These are phyloP conservation scores for Argyresthia albistria DNA, from an alignment of 2,888 invertebrate species.

Conservation along the genomic window DNA sequence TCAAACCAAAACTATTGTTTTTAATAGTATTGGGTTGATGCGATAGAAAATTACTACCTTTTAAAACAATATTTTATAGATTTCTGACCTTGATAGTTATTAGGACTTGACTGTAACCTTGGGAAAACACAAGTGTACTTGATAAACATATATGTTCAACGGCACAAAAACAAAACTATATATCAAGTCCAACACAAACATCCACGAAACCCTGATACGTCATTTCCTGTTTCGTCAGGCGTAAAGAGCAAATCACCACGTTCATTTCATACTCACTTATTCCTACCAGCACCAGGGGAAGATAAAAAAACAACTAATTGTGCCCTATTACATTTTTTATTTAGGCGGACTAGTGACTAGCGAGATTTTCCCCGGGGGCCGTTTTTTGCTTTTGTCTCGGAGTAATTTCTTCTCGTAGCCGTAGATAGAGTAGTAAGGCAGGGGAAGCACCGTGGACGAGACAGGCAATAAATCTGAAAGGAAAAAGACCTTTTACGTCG, in stretches of 20 bases:
- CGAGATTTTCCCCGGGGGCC: slow-evolving; percentile 48
- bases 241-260: not conserved
- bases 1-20: too few relatives aligned
- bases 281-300: not conserved
- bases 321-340: slow-evolving; percentile 21
- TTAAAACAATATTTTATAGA: too few relatives aligned
- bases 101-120: too few relatives aligned
- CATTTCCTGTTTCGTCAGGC: not conserved
- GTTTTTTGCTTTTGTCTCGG: slow-evolving; percentile 47
- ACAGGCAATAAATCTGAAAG: slow-evolving; percentile 56
- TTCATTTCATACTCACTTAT: not conserved
- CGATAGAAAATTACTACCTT: too few relatives aligned
- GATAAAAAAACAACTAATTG: not conserved
- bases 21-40: too few relatives aligned
- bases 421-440: slow-evolving; percentile 55
- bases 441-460: slow-evolving; percentile 57
- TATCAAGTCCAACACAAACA: too few relatives aligned
- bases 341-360: slow-evolving; percentile 52
- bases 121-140: too few relatives aligned
- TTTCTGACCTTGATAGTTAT: too few relatives aligned
- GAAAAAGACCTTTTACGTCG: too few relatives aligned
- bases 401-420: slow-evolving; percentile 54
- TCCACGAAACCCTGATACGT: too few relatives aligned
- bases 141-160: too few relatives aligned
- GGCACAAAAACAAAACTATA: too few relatives aligned